Conservation (phyloP, 2,113 vertebrate genomes). For the Ophthalmolycus amberensis region DNA sequence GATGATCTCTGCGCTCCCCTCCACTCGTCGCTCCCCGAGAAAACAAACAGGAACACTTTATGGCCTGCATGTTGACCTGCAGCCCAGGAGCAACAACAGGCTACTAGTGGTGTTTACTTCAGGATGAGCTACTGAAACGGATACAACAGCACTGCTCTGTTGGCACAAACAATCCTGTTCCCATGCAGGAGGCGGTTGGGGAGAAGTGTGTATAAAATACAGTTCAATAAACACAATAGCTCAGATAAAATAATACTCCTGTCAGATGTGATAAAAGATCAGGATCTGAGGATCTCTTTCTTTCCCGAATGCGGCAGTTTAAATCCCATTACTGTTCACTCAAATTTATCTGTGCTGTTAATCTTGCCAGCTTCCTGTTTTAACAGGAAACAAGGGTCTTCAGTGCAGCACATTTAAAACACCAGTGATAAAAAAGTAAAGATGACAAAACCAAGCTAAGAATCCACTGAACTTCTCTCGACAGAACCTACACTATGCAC, state of each 20-base stretch:
- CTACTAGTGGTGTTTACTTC: constrained; percentile 49
- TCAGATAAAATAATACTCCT: constrained; percentile 20
- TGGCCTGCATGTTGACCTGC: constrained; percentile 67
- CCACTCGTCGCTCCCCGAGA: constrained; percentile 56
- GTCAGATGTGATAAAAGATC: constrained; percentile 26
- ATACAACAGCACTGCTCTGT: constrained; percentile 32
- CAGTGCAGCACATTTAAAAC: constrained; percentile 14
- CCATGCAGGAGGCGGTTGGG: constrained; percentile 2
- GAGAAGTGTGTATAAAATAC: not conserved
- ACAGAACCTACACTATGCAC: constrained; percentile 35
- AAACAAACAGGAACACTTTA: constrained; percentile 74
- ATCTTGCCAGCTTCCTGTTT: not conserved
- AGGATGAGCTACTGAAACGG: constrained; percentile 54
- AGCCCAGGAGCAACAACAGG: constrained; percentile 54
- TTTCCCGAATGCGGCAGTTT: not conserved
- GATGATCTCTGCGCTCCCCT: constrained; percentile 71
- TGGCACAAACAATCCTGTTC: constrained; percentile 13
- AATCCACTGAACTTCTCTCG: constrained; percentile 12
- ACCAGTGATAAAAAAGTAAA: constrained; percentile 31
- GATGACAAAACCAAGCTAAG: constrained; percentile 34
- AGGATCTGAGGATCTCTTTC: not conserved
- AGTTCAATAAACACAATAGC: constrained; percentile 2
- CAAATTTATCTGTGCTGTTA: not conserved
- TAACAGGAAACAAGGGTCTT: constrained; percentile 26
- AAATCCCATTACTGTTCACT: not conserved